phyloP scores from a whole-genome alignment of 2,888 invertebrate species.

The Alloplasta piceator region DNA sequence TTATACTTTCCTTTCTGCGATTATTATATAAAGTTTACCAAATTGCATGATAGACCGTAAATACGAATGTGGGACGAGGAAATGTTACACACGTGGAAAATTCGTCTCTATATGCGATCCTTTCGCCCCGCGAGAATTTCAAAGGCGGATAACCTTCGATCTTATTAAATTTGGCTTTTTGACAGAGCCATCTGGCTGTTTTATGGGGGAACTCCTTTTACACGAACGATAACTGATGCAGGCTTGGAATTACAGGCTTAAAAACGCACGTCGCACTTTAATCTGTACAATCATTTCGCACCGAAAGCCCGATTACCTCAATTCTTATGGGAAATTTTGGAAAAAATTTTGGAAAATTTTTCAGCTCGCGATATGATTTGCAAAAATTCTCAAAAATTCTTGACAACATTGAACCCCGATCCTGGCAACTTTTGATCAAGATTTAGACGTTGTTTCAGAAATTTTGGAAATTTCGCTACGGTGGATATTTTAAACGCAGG shows the following conservation, averaged over 20 bases:
- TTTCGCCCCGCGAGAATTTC: conserved; percentile 22
- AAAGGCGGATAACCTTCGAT: conserved; percentile 57
- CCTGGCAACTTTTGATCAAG: too few relatives aligned
- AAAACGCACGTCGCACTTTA: conserved; percentile 24
- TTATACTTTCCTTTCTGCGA: neutral
- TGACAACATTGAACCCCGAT: too few relatives aligned
- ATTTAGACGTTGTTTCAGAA: too few relatives aligned
- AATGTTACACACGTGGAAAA: conserved; percentile 30
- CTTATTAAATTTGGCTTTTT: conserved; percentile 55
- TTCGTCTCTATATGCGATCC: conserved; percentile 36
- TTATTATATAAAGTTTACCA: neutral
- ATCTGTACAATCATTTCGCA: neutral
- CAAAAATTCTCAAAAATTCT: too few relatives aligned
- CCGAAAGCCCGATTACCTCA: neutral
- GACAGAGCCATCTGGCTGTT: conserved; percentile 49
- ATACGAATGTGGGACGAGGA: conserved; percentile 5
- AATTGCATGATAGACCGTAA: too few relatives aligned
- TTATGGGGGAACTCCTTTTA: conserved; percentile 4
- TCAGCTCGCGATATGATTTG: too few relatives aligned
- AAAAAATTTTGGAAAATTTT: too few relatives aligned
- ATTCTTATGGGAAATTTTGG: neutral
- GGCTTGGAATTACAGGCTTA: conserved; percentile 17
- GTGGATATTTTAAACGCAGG: too few relatives aligned
- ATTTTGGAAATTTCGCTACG: too few relatives aligned
- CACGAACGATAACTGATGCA: conserved; percentile 33